Evolutionary conservation across 2,113 vertebrate genomes (phyloP).

Genomic region (Chlamydotis undulata): DNA sequence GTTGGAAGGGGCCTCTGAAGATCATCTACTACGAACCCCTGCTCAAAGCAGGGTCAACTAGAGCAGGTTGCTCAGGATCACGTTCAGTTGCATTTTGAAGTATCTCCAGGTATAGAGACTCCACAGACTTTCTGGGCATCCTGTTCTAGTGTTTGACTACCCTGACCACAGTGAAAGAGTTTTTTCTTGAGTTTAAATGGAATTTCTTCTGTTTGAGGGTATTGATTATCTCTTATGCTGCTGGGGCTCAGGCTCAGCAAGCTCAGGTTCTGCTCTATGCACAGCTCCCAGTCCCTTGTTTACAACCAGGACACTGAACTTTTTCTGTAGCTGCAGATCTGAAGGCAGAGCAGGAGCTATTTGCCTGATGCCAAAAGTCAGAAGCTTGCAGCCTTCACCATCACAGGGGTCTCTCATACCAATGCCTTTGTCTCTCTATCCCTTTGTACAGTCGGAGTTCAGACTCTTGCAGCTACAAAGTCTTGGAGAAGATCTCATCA

Average conservation of each 20-base stretch:
- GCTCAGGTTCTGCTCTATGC: neutral
- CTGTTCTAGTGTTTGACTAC: neutral
- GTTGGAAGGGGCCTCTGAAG: neutral
- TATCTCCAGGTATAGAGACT: neutral
- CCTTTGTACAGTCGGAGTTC: neutral
- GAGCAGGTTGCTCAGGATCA: neutral
- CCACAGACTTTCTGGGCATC: neutral
- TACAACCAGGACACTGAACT: neutral
- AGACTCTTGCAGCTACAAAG: neutral
- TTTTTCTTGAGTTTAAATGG: neutral
- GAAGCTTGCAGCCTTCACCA: neutral
- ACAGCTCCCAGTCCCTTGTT: neutral
- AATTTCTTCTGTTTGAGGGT: neutral
- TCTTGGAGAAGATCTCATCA: neutral
- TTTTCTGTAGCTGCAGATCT: neutral
- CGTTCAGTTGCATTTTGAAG: neutral
- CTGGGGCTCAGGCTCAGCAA: neutral
- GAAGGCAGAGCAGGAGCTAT: neutral
- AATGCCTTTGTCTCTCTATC: neutral
- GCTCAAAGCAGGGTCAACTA: neutral
- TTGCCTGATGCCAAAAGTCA: neutral
- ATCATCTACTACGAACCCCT: neutral
- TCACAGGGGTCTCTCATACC: neutral
- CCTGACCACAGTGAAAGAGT: neutral
- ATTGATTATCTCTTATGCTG: neutral